Evolutionary conservation across 2,888 invertebrate species (phyloP).

Genomic region (Sussaba pulchella): DNA sequence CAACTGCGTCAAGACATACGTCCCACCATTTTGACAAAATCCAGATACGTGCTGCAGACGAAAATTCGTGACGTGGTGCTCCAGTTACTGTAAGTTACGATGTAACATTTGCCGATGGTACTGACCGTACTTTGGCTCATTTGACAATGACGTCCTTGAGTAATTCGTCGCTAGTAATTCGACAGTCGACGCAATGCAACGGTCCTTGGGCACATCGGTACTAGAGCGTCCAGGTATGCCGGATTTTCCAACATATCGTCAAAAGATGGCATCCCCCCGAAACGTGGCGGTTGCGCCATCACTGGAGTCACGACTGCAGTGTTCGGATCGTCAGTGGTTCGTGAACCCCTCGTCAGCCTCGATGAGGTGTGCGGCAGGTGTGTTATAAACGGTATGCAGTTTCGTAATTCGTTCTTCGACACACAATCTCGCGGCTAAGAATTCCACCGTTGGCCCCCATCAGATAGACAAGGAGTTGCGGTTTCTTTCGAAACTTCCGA

Average conservation of each 20-base stretch:
- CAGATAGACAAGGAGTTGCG: not conserved
- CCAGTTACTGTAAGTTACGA: slow-evolving; percentile 25
- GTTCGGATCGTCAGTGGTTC: too few relatives aligned
- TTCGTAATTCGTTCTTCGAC: too few relatives aligned
- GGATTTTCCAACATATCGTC: slow-evolving; percentile 29
- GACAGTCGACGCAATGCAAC: slow-evolving; percentile 30
- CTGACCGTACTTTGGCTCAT: slow-evolving; percentile 5
- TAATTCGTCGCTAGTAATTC: slow-evolving; percentile 1
- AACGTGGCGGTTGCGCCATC: too few relatives aligned
- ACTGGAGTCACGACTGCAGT: too few relatives aligned
- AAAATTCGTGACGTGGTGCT: slow-evolving; percentile 27
- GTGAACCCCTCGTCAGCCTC: too few relatives aligned
- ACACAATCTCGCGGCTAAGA: too few relatives aligned
- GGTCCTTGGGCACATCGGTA: not conserved
- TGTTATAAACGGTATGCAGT: too few relatives aligned
- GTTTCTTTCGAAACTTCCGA: not conserved
- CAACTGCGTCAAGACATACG: slow-evolving; percentile 38
- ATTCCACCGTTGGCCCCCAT: too few relatives aligned
- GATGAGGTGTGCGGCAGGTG: too few relatives aligned
- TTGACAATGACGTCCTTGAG: slow-evolving; percentile 30
- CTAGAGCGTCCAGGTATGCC: not conserved
- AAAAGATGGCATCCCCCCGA: slow-evolving; percentile 32
- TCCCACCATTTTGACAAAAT: slow-evolving; percentile 44
- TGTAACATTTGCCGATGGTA: not conserved
- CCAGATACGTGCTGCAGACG: slow-evolving; percentile 28